Conservation (phyloP, 37 sponge, comb jelly and placozoan species). For the Spongilla lacustris region DNA sequence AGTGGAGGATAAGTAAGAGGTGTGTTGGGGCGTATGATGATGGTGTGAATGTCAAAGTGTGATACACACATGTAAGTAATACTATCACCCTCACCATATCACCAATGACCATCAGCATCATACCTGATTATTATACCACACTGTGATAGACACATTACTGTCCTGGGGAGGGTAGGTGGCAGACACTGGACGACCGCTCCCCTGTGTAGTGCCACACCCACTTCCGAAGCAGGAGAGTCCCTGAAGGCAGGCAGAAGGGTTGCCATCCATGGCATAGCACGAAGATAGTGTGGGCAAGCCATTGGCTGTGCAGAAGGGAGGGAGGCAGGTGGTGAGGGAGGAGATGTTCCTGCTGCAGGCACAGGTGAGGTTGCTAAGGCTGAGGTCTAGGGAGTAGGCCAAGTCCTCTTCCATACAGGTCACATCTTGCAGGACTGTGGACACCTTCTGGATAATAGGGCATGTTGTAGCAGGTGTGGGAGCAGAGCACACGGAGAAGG, state of each 20-base stretch:
- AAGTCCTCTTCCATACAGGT: neutral
- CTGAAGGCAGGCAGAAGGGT: neutral
- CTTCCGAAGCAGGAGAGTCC: neutral
- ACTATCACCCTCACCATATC: neutral
- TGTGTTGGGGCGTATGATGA: conserved; percentile 19
- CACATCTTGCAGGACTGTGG: neutral
- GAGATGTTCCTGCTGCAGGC: conserved; percentile 32
- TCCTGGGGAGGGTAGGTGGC: conserved; percentile 16
- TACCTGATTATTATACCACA: conserved; percentile 88
- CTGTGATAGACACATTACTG: conserved; percentile 34
- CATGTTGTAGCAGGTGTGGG: neutral
- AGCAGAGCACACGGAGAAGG: neutral
- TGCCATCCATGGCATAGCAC: conserved; percentile 11
- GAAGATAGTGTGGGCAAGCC: neutral
- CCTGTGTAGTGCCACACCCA: neutral
- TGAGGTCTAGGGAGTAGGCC: neutral
- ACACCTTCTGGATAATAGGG: neutral
- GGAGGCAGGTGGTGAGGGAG: neutral
- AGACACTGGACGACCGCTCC: neutral
- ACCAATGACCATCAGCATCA: neutral
- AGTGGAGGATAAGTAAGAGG: conserved; percentile 1
- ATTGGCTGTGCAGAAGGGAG: neutral
- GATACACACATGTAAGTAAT: no score
- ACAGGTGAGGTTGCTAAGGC: conserved; percentile 2
- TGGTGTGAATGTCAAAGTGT: conserved; percentile 6